Evolutionary conservation across 2,797 vertebrate species (phyloP), one percentile per base, ranked within the genome.

Genomic region (Merluccius polli): DNA sequence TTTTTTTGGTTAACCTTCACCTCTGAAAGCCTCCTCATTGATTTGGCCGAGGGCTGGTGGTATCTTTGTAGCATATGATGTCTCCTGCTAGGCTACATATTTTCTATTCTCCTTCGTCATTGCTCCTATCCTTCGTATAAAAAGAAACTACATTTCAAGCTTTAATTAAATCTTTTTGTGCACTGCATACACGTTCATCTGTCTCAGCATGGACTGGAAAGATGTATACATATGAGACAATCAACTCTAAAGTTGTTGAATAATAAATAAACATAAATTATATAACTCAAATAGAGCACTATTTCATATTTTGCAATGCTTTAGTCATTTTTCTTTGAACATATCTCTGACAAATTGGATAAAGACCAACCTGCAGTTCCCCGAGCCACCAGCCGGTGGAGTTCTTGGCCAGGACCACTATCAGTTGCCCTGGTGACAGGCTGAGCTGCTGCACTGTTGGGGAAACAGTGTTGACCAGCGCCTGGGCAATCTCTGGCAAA

Each of bases 381-480:
- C 98, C 98, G 73, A 99, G 96, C 98, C 98, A 99, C 98, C 98
- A 99, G 70, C 96, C 95, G 0, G 95, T 93, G 81, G 94, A 86
- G 86, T 97, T 97, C 93, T 98, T 99, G 89, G 95, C 97, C 82
- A 96, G 86, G 79, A 99, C 96, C 83, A 99, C 91, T 32, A 99
- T 97, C 73, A 99, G 95, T 86, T 99, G 98, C 30, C 97, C 97
- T 3, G 96, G 95, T 79, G 94, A 94, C 41, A 99, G 93, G 85
- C 92, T 95, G 73, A 99, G 93, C 86, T 97, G 97, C 87, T 98
- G 94, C 11, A 88, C 73, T 18, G 92, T 93, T 0, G 94, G 95
- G 27, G 95, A 89, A 18, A 83, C 41, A 21, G 95, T 93, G 18
- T 91, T 83, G 73, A 93, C 89, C 31, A 96, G 94, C 31, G 97